phyloP scores from a whole-genome alignment of 2,113 vertebrate species.

The Phainopepla nitens region DNA sequence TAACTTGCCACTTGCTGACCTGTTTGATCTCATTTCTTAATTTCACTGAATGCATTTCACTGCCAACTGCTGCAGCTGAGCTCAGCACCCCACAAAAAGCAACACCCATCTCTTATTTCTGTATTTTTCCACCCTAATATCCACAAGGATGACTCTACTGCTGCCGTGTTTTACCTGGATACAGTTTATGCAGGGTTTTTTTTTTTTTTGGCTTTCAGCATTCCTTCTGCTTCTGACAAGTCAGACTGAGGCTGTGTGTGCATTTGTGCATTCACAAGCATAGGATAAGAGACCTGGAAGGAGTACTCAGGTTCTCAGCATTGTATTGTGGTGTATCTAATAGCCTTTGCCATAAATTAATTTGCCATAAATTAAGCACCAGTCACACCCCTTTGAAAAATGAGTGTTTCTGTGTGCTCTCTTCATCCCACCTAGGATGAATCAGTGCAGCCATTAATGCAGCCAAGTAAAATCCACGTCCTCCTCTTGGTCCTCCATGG shows the following conservation, averaged over 20 bases:
- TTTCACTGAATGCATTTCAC: neutral
- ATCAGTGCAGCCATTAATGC: conserved; percentile 75
- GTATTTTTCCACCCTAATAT: neutral
- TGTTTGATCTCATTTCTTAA: neutral
- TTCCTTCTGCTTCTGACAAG: neutral
- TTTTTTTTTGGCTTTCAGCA: neutral
- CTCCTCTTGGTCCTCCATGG: conserved; percentile 92
- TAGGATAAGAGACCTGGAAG: neutral
- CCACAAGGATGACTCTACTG: neutral
- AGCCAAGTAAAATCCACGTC: conserved; percentile 89
- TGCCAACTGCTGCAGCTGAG: neutral
- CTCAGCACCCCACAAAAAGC: neutral
- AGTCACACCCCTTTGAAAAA: neutral
- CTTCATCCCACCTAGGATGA: conserved; percentile 75
- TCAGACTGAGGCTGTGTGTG: neutral
- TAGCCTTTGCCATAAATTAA: neutral
- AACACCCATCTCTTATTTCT: neutral
- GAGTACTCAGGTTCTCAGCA: neutral
- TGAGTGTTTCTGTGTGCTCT: neutral
- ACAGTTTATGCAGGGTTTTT: neutral
- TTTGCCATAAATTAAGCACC: neutral
- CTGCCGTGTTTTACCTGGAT: neutral
- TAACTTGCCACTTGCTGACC: neutral
- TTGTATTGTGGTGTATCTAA: neutral
- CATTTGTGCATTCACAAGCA: neutral